Evolutionary conservation across 2,888 invertebrate genomes (phyloP).

Genomic region (Heliothis peltigera): DNA sequence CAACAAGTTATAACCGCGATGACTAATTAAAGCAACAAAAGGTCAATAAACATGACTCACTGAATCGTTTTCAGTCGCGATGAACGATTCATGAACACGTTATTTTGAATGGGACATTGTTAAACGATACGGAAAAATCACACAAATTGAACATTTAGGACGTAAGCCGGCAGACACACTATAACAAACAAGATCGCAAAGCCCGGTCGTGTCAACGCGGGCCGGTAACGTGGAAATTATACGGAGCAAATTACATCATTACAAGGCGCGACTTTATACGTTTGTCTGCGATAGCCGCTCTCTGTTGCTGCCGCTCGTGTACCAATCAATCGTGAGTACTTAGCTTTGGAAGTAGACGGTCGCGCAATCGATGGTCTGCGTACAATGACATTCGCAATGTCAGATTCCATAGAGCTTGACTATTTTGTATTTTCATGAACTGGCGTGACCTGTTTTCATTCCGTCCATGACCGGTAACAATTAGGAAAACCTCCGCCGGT

Average conservation of each 20-base stretch:
- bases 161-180: slow-evolving; percentile 57
- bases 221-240: slow-evolving; percentile 80
- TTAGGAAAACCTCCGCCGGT: slow-evolving; percentile 84
- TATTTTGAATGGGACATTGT: slow-evolving; percentile 67
- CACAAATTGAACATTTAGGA: slow-evolving; percentile 64
- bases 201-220: slow-evolving; percentile 66
- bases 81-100: slow-evolving; percentile 69
- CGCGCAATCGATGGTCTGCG: slow-evolving; percentile 62
- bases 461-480: slow-evolving; percentile 87
- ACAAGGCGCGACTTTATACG: slow-evolving; percentile 74
- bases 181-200: slow-evolving; percentile 68
- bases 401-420: slow-evolving; percentile 68
- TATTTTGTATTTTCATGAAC: slow-evolving; percentile 74
- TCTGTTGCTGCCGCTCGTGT: slow-evolving; percentile 31
- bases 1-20: slow-evolving; percentile 58
- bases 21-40: slow-evolving; percentile 83
- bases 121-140: slow-evolving; percentile 67
- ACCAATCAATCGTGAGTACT: slow-evolving; percentile 40
- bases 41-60: slow-evolving; percentile 77
- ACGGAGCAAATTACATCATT: slow-evolving; percentile 84
- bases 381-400: slow-evolving; percentile 63
- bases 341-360: slow-evolving; percentile 16
- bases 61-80: slow-evolving; percentile 71
- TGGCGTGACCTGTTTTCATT: slow-evolving; percentile 67
- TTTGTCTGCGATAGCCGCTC: slow-evolving; percentile 61